Evolutionary conservation across 2,113 vertebrate species (phyloP).

Genomic region (Murina feae): DNA sequence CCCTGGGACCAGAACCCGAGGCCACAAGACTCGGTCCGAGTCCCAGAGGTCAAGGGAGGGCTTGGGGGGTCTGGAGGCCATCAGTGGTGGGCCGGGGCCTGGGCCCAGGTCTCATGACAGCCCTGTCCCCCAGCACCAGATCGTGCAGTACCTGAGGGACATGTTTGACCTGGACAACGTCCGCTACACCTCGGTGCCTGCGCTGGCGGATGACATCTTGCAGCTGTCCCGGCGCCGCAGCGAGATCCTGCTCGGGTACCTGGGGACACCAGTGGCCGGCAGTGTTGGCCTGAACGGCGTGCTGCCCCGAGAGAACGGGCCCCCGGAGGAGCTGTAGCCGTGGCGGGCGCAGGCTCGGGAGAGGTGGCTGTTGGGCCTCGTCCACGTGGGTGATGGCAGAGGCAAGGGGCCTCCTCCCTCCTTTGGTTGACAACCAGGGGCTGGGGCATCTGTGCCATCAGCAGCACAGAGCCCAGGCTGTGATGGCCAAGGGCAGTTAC

Average conservation of each 20-base stretch:
- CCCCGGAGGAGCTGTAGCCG: conserved; percentile 74
- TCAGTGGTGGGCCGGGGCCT: fast-evolving
- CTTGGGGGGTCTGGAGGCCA: not conserved
- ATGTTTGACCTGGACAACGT: conserved; percentile 98
- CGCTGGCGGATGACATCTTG: conserved; percentile 91
- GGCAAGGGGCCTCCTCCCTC: not conserved
- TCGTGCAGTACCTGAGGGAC: conserved; percentile 96
- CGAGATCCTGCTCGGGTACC: conserved; percentile 92
- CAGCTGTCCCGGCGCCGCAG: conserved; percentile 94
- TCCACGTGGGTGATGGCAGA: fast-evolving
- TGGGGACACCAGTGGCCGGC: conserved; percentile 82
- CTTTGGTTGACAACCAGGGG: not conserved
- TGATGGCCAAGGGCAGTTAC: not conserved
- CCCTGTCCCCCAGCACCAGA: conserved; percentile 88
- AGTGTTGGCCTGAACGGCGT: conserved; percentile 83
- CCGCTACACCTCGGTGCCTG: conserved; percentile 88
- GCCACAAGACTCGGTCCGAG: no score
- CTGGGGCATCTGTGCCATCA: not conserved
- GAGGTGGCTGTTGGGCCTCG: not conserved
- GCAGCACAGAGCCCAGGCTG: not conserved
- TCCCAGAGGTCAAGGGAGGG: not conserved
- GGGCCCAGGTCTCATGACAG: not conserved
- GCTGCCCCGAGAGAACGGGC: conserved; percentile 73
- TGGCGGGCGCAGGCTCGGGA: not conserved
- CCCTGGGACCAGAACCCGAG: fast-evolving